Conservation (phyloP, 1,140 invertebrate species). For the Zaprionus inermis region DNA sequence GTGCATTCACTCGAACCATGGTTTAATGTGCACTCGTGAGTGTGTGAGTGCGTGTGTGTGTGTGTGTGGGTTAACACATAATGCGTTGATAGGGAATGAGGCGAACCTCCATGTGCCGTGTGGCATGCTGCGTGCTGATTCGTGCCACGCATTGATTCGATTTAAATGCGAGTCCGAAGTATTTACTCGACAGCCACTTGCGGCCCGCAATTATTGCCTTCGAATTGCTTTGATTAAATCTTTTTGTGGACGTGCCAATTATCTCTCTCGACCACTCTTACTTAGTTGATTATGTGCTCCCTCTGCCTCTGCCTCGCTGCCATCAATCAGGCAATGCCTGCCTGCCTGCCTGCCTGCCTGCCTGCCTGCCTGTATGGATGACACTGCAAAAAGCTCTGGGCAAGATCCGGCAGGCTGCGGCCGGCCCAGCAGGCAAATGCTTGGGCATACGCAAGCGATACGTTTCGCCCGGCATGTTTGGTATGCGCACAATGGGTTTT, state of each 20-base stretch:
- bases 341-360: neutral
- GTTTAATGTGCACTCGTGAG: conserved; percentile 3
- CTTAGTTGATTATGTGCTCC: neutral
- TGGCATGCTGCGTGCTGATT: neutral
- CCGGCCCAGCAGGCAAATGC: neutral
- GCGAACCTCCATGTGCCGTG: no score
- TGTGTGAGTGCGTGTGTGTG: neutral
- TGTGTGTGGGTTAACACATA: neutral
- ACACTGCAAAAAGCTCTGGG: neutral
- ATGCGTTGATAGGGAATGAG: neutral
- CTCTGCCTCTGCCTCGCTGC: neutral
- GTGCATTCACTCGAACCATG: conserved; percentile 3
- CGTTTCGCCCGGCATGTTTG: neutral
- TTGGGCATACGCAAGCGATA: neutral
- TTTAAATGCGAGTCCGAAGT: conserved; percentile 3
- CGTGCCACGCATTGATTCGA: neutral
- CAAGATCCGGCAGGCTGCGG: conserved; percentile 1
- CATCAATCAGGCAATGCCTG: neutral
- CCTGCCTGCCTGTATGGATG: neutral
- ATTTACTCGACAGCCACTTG: conserved; percentile 5
- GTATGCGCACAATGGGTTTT: neutral
- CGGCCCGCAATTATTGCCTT: conserved; percentile 2
- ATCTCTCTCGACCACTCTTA: neutral
- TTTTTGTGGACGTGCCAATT: conserved; percentile 7
- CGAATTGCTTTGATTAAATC: conserved; percentile 7